These are phyloP conservation scores for Euphydryas editha DNA, from an alignment of 2,888 invertebrate species.

Conservation along the genomic window DNA sequence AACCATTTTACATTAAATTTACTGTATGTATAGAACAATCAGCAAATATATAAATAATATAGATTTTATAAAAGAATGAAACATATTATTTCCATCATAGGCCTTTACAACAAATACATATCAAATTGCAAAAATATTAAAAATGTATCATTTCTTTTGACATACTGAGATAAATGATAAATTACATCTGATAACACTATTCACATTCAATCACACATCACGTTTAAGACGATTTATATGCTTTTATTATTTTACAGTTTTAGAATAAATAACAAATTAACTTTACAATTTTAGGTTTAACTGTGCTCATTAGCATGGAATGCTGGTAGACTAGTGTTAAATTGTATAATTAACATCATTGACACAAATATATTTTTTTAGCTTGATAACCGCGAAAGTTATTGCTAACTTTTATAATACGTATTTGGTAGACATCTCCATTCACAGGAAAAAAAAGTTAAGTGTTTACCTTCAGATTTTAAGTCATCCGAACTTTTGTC, in stretches of 20 bases:
- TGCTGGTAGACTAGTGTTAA: slow-evolving; percentile 41
- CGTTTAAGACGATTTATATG: not conserved
- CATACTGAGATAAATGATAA: not conserved
- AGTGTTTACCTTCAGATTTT: slow-evolving; percentile 3
- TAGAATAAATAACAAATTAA: slow-evolving; percentile 18
- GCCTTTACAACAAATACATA: no score
- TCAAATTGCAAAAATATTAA: not conserved
- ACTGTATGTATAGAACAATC: no score
- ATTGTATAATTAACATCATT: slow-evolving; percentile 39
- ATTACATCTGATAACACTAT: slow-evolving; percentile 5
- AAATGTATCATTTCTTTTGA: not conserved
- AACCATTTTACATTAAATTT: no score
- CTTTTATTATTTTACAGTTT: slow-evolving; percentile 6
- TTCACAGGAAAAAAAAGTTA: not conserved
- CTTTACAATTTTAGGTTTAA: slow-evolving; percentile 14
- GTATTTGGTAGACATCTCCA: not conserved
- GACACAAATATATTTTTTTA: slow-evolving; percentile 27
- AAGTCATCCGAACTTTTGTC: slow-evolving; percentile 13
- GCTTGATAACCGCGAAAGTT: slow-evolving; percentile 11
- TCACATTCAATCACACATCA: not conserved
- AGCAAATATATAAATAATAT: no score
- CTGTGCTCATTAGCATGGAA: slow-evolving; percentile 38
- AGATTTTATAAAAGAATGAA: no score
- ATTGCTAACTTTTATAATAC: not conserved
- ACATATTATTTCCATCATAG: no score